Evolutionary conservation across 1,140 invertebrate genomes (phyloP).

Genomic region (Oppia nitens): DNA sequence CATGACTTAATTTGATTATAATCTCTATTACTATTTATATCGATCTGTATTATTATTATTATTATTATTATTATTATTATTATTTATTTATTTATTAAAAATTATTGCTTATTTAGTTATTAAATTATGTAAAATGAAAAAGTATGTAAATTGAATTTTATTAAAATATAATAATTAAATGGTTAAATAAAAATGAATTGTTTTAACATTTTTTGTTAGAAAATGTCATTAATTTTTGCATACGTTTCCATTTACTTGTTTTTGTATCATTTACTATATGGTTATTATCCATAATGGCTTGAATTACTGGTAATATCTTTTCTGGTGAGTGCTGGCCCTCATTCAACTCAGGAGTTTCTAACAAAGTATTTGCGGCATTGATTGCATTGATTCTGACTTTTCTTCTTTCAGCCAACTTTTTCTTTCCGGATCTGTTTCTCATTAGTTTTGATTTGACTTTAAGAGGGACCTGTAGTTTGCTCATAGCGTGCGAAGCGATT

Average conservation of each 20-base stretch:
- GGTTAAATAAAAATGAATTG: no score
- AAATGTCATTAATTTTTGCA: not conserved
- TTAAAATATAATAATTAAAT: no score
- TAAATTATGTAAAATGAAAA: no score
- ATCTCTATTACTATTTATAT: no score
- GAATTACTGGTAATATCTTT: constrained; percentile 5
- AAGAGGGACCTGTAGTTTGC: not conserved
- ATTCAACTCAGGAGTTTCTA: not conserved
- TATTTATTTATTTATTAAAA: no score
- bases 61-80: no score
- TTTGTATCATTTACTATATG: not conserved
- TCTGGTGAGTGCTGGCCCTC: not conserved
- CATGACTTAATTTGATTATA: no score
- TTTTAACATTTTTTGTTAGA: no score
- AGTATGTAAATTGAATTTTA: no score
- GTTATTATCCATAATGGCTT: not conserved
- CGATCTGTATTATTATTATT: no score
- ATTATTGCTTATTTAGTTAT: no score
- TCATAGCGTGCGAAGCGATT: constrained; percentile 17
- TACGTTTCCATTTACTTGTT: not conserved
- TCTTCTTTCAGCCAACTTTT: not conserved
- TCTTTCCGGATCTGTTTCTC: not conserved
- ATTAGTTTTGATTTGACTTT: not conserved
- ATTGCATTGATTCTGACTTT: constrained; percentile 1
- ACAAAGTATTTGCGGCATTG: not conserved